Evolutionary conservation across 2,113 vertebrate species (phyloP).

Genomic region (Grallaria varia): DNA sequence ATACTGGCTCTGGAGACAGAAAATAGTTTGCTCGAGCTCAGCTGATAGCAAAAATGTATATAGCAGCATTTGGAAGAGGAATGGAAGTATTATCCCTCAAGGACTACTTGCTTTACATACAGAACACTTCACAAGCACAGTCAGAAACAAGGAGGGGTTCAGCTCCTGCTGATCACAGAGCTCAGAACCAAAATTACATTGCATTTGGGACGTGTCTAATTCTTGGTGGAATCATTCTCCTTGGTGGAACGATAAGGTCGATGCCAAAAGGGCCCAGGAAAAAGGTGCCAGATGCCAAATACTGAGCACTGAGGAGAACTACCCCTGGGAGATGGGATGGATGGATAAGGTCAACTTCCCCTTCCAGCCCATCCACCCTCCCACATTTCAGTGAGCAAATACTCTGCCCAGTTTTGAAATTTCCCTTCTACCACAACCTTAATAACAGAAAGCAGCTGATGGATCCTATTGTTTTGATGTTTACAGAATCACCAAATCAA

Average conservation of each 20-base stretch:
- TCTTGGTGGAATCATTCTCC: background rate
- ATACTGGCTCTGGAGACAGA: background rate
- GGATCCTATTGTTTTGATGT: background rate
- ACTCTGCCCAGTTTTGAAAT: background rate
- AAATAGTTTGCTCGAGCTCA: background rate
- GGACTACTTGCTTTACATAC: background rate
- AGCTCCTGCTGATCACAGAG: background rate
- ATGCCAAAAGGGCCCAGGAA: background rate
- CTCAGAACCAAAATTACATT: background rate
- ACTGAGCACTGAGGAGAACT: background rate
- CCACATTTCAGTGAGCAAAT: background rate
- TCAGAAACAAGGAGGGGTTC: background rate
- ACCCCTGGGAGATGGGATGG: accelerated
- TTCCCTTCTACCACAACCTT: background rate
- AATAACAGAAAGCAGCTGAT: background rate
- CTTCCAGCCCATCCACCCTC: background rate
- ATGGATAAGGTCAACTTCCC: background rate
- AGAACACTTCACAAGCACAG: background rate
- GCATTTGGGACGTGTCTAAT: background rate
- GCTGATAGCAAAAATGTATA: background rate
- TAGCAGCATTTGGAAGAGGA: background rate
- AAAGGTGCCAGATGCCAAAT: background rate
- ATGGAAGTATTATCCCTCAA: background rate
- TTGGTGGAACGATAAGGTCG: background rate
- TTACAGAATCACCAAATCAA: background rate